Percentiles rank a stretch among this genome's conserved stretches.
Evolutionary conservation across 2,888 invertebrate species (phyloP).

Genomic region (Eulithis testata): DNA sequence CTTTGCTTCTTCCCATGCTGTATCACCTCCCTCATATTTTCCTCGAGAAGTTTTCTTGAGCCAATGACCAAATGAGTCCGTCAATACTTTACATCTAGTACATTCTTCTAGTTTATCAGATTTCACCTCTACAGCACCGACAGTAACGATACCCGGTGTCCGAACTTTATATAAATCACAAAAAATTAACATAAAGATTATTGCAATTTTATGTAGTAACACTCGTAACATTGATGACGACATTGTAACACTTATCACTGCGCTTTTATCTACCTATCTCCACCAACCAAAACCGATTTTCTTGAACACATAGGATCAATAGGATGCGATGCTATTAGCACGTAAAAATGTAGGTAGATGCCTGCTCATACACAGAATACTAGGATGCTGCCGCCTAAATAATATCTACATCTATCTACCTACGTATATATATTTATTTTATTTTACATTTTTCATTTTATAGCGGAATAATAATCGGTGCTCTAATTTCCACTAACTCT

Average conservation of each 20-base stretch:
- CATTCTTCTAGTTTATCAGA: constrained; percentile 75
- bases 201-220: constrained; percentile 29
- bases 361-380: too few relatives aligned
- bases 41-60: constrained; percentile 92
- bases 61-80: constrained; percentile 91
- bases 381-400: too few relatives aligned
- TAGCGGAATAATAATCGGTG: too few relatives aligned
- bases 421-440: too few relatives aligned
- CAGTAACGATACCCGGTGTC: constrained; percentile 38
- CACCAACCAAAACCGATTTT: too few relatives aligned
- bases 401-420: too few relatives aligned
- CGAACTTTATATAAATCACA: constrained; percentile 46
- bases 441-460: too few relatives aligned
- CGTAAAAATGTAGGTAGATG: too few relatives aligned
- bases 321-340: too few relatives aligned
- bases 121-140: constrained; percentile 23
- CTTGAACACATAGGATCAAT: too few relatives aligned
- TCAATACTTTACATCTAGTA: constrained; percentile 88
- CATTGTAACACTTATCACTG: constrained; percentile 21
- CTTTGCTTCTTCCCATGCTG: constrained; percentile 96
- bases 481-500: too few relatives aligned
- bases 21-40: constrained; percentile 96
- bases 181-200: constrained; percentile 46
- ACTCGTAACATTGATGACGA: constrained; percentile 10
- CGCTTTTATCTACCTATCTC: too few relatives aligned